Conservation (phyloP, 2,888 invertebrate genomes). For the Drosophila ustulata region DNA sequence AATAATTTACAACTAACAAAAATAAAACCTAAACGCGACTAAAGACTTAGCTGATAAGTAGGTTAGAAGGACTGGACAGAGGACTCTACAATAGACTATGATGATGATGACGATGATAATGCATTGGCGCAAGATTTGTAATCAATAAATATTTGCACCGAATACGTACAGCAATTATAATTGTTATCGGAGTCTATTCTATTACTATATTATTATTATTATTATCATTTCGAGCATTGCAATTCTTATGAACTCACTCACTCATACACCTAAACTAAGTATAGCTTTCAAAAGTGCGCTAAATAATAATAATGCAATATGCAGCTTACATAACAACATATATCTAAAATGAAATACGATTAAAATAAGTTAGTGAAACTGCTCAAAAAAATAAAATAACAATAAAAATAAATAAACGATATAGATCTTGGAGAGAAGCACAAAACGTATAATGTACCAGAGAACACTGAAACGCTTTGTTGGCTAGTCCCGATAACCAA, state of each 20-base stretch:
- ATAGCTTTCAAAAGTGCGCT: constrained; percentile 62
- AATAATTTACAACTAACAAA: constrained; percentile 74
- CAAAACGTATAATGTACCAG: constrained; percentile 58
- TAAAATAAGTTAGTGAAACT: constrained; percentile 71
- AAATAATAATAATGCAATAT: constrained; percentile 46
- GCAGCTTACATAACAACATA: constrained; percentile 49
- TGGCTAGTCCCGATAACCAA: constrained; percentile 52
- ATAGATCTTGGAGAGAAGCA: constrained; percentile 21
- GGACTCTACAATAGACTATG: constrained; percentile 7
- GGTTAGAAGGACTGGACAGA: constrained; percentile 40
- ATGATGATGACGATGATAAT: background rate
- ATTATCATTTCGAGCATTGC: constrained; percentile 53
- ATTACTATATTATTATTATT: constrained; percentile 13
- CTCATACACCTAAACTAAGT: constrained; percentile 45
- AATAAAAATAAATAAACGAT: background rate
- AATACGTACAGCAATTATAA: constrained; percentile 8
- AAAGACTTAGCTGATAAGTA: constrained; percentile 50
- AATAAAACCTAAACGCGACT: constrained; percentile 58
- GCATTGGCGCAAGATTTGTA: constrained; percentile 16
- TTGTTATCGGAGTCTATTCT: constrained; percentile 16
- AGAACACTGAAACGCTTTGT: constrained; percentile 69
- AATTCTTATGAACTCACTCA: constrained; percentile 64
- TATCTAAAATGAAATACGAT: constrained; percentile 47
- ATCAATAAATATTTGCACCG: constrained; percentile 31
- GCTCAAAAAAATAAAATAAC: constrained; percentile 57